phyloP scores from a whole-genome alignment of 2,797 vertebrate genomes.

The Arrhamphus sclerolepis region DNA sequence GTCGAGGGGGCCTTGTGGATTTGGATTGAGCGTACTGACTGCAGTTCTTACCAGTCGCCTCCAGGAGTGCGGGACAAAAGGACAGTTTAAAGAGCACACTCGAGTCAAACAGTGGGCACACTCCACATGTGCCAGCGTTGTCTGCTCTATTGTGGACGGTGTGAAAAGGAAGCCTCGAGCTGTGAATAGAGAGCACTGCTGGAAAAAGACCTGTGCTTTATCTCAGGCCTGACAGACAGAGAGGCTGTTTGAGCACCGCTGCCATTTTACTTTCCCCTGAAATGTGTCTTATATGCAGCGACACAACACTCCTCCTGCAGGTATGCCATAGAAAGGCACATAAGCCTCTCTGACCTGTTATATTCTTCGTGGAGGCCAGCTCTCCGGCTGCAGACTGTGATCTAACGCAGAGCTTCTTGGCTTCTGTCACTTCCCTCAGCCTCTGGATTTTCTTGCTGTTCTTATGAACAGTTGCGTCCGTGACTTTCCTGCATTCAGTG shows the following conservation, averaged over 20 bases:
- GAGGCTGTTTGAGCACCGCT: slow-evolving; percentile 11
- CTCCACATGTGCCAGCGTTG: slow-evolving; percentile 2
- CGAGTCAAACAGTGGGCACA: slow-evolving; percentile 18
- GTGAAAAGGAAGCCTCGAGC: slow-evolving; percentile 51
- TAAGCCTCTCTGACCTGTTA: slow-evolving; percentile 8
- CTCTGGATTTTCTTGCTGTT: no score
- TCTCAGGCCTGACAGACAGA: slow-evolving; percentile 46
- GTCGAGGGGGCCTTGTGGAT: no score
- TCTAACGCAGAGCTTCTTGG: no score
- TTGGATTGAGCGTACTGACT: no score
- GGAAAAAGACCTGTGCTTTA: slow-evolving; percentile 37
- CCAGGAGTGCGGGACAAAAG: slow-evolving; percentile 20
- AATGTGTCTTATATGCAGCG: slow-evolving; percentile 29
- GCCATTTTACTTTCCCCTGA: not conserved
- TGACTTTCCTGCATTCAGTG: no score
- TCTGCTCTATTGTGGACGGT: slow-evolving; percentile 47
- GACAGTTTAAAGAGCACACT: slow-evolving; percentile 9
- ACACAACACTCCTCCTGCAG: slow-evolving; percentile 37
- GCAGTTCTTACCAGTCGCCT: no score
- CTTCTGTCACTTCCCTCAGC: no score
- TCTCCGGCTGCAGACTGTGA: slow-evolving; percentile 10
- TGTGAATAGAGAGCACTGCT: slow-evolving; percentile 49
- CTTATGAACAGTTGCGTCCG: no score
- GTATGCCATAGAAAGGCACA: not conserved
- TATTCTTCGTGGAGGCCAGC: slow-evolving; percentile 28